Conservation (phyloP, 2,888 invertebrate genomes). For the Eulithis prunata region DNA sequence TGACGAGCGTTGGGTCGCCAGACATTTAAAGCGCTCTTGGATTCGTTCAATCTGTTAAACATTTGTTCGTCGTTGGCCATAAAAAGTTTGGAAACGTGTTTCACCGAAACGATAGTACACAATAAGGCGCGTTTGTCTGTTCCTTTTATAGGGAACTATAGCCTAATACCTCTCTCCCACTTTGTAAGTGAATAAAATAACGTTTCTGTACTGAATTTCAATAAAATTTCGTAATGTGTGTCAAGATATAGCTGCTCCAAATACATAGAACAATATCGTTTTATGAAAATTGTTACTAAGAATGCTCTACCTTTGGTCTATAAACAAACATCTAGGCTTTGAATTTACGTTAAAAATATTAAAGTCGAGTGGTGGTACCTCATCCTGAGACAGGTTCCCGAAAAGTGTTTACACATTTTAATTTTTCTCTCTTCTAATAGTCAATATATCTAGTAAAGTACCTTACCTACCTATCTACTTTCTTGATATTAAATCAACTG, state of each 20-base stretch:
- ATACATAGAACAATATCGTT: too few species aligned
- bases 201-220: not conserved
- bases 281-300: too few species aligned
- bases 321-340: too few species aligned
- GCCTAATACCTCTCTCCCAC: not conserved
- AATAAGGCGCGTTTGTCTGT: conserved; percentile 24
- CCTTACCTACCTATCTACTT: conserved; percentile 42
- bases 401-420: too few species aligned
- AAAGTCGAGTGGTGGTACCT: too few species aligned
- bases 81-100: conserved; percentile 44
- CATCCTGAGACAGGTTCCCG: too few species aligned
- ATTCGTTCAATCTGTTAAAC: conserved; percentile 53
- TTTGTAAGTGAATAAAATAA: conserved; percentile 23
- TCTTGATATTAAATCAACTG: conserved; percentile 70
- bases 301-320: too few species aligned
- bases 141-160: conserved; percentile 13
- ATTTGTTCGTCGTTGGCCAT: conserved; percentile 43
- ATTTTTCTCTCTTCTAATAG: not conserved
- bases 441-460: too few species aligned
- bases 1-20: conserved; percentile 56
- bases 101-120: conserved; percentile 38
- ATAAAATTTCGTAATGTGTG: too few species aligned
- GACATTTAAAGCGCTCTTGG: conserved; percentile 48
- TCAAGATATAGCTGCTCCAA: too few species aligned
- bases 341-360: too few species aligned